Evolutionary conservation across 2,888 invertebrate species (phyloP), one percentile per base, ranked within the genome.

Genomic region (Chaetogeoica ovagalla): DNA sequence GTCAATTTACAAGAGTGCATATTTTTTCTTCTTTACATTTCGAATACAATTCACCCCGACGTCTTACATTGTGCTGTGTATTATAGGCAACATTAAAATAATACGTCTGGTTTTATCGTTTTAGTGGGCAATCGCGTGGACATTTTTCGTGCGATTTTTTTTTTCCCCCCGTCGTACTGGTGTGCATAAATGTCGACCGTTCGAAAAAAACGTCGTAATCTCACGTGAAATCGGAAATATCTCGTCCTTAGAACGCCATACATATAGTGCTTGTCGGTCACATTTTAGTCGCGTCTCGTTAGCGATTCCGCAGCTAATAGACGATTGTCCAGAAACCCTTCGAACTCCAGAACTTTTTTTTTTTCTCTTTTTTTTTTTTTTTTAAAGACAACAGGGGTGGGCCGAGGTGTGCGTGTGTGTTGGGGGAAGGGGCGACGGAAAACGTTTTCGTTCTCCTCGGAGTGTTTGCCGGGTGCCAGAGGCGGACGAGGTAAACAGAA

Each of bases 281-380:
- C 15, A 37, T 65, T 55, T 74, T 74, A 43, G 57, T 66, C 17
- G 75, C 57, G 23, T 43, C 59, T 69, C 60, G 60, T 77, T 77
- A 52, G 37, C 37, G 69, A 59, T 68, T 68, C 23, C 19, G 76
- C 23, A 66, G 43, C 9, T 43, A 9, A 7, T 9, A 5, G 6
- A 43, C 6, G 43, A 60, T 60, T 52, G 59, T 60, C 69, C 69
- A 68, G 52, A 77, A 77, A 37, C 52, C 60, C 52, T 77, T 77
- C 69, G 60, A 60, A 77, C 73, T 81, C 66, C 30, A 13, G 11
- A 73, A 63, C 52, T 48, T 71, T 30, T 65, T 37, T 65, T 39
- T 63, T 37, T 65, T 39, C 55, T 43, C 9, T 2, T 43, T 43
- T 9, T 43, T 55, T 73, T 23, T 57, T 43, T 43, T 9, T 43